Percentiles rank a stretch among this genome's conserved stretches.
phyloP scores from a whole-genome alignment of 2,113 vertebrate genomes.

The Saccopteryx bilineata region DNA sequence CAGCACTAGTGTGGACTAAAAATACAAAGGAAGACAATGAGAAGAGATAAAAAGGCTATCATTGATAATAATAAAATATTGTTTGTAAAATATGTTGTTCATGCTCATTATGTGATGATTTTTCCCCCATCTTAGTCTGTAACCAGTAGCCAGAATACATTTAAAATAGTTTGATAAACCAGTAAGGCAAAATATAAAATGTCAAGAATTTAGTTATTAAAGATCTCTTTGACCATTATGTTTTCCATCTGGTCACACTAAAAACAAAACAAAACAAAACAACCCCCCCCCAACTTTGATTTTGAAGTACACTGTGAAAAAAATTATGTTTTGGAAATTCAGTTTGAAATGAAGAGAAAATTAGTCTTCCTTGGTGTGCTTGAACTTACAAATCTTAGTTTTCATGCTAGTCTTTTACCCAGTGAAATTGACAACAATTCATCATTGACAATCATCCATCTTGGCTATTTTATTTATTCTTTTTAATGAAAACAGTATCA shows the following conservation, averaged over 20 bases:
- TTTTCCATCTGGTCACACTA: background rate
- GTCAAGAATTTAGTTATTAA: conserved; percentile 54
- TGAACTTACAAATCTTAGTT: background rate
- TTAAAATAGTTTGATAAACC: background rate
- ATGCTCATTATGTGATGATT: conserved; percentile 69
- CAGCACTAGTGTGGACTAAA: background rate
- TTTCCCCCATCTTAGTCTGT: conserved; percentile 60
- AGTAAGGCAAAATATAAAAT: conserved; percentile 37
- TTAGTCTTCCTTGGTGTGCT: background rate
- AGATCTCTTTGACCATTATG: background rate
- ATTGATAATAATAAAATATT: conserved; percentile 79
- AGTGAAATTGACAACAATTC: background rate
- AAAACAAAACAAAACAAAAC: background rate
- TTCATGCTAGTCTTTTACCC: background rate
- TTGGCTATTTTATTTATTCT: background rate
- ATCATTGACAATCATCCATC: background rate
- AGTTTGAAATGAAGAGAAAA: background rate
- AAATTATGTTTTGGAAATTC: background rate
- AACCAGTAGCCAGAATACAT: conserved; percentile 13
- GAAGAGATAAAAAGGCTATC: conserved; percentile 78
- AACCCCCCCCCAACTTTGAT: background rate
- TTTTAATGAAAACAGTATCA: no score
- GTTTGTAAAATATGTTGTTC: conserved; percentile 79
- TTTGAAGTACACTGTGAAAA: background rate
- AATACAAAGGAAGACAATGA: conserved; percentile 73